Evolutionary conservation across 2,113 vertebrate species (phyloP).

Genomic region (Vicugna pacos): DNA sequence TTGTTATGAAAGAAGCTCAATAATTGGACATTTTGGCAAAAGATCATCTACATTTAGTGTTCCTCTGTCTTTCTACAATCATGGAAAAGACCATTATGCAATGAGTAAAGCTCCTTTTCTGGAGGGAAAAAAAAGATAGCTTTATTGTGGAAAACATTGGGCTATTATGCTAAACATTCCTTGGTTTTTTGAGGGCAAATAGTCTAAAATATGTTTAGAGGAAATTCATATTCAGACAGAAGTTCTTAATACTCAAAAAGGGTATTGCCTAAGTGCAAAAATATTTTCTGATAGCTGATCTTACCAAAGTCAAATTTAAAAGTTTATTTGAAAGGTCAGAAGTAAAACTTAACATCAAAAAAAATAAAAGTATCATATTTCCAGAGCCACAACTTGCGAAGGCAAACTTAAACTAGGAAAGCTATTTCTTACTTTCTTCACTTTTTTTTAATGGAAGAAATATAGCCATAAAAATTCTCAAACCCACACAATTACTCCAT

Average conservation of each 20-base stretch:
- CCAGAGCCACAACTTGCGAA: slow-evolving; percentile 39
- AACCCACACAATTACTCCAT: slow-evolving; percentile 31
- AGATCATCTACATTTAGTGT: slow-evolving; percentile 42
- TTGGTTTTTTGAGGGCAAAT: slow-evolving; percentile 67
- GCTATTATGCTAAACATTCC: slow-evolving; percentile 86
- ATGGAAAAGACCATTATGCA: slow-evolving; percentile 64
- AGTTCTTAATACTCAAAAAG: slow-evolving; percentile 83
- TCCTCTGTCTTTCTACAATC: slow-evolving; percentile 66
- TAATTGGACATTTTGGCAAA: slow-evolving; percentile 61
- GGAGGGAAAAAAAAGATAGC: slow-evolving; percentile 80
- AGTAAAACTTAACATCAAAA: slow-evolving; percentile 37
- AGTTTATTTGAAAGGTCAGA: slow-evolving; percentile 67
- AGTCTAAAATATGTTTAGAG: slow-evolving; percentile 74
- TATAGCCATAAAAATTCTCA: slow-evolving; percentile 41
- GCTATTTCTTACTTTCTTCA: slow-evolving; percentile 59
- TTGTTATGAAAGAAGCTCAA: background rate
- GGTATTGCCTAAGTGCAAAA: slow-evolving; percentile 82
- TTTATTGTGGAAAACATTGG: slow-evolving; percentile 87
- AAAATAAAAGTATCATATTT: slow-evolving; percentile 38
- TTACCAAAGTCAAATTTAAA: slow-evolving; percentile 73
- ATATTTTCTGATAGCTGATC: slow-evolving; percentile 69
- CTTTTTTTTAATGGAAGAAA: slow-evolving; percentile 53
- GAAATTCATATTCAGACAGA: slow-evolving; percentile 75
- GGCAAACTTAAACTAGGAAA: slow-evolving; percentile 47
- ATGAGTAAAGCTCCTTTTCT: slow-evolving; percentile 83